A percentile compares a stretch with the other conserved stretches of the same genome.
These are phyloP conservation scores for Pomatorhinus ruficollis DNA, from an alignment of 2,113 vertebrate genomes.

Conservation along the genomic window DNA sequence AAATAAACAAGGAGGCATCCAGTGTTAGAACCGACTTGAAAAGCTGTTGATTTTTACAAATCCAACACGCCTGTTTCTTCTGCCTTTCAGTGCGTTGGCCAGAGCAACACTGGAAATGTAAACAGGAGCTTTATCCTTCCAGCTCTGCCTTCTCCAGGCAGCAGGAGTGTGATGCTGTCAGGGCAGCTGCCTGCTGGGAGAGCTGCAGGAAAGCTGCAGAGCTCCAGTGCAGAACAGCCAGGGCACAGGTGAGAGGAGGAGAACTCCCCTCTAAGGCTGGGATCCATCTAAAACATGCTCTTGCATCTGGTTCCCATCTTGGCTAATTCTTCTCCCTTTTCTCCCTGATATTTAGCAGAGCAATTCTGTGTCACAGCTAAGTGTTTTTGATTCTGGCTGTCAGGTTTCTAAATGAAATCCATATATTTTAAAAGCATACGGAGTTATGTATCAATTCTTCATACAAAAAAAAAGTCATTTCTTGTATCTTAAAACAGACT, in stretches of 20 bases:
- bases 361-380: conserved; percentile 1
- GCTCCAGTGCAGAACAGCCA: neutral
- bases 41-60: neutral
- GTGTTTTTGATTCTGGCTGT: conserved; percentile 31
- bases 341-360: neutral
- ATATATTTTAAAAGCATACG: neutral
- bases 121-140: neutral
- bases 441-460: neutral
- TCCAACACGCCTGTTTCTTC: neutral
- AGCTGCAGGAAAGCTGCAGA: neutral
- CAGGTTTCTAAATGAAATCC: neutral
- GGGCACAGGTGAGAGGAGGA: neutral
- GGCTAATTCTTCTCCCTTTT: neutral
- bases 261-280: neutral
- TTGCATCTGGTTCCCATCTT: neutral
- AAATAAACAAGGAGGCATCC: neutral
- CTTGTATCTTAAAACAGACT: conserved; percentile 13
- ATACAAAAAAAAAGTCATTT: neutral
- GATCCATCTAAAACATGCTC: neutral
- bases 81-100: neutral
- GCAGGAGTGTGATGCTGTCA: neutral
- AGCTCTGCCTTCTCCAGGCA: neutral
- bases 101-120: neutral
- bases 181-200: neutral
- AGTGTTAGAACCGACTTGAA: rapidly evolving